Evolutionary conservation across 1,140 invertebrate genomes (phyloP).

Genomic region (Drosophila nigrodunni): DNA sequence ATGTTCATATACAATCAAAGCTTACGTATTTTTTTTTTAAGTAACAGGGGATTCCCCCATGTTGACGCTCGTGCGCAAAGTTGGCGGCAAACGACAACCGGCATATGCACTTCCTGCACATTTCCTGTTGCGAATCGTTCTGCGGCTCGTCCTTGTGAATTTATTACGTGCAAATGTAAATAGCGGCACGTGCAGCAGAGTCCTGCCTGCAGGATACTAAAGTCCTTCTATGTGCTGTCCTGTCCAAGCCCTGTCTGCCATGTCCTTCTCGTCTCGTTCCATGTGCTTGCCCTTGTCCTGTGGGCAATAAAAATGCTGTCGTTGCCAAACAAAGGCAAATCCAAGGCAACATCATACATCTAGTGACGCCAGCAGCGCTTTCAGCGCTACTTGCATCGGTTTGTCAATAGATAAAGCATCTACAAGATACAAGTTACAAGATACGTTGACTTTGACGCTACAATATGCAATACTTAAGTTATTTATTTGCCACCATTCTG

Average conservation of each 20-base stretch:
- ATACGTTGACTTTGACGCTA: conserved; percentile 17
- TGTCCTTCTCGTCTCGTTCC: neutral
- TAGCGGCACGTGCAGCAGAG: conserved; percentile 74
- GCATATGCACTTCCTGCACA: conserved; percentile 75
- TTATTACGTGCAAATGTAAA: conserved; percentile 84
- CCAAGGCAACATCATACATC: neutral
- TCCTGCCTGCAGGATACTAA: conserved; percentile 1
- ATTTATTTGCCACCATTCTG: conserved; percentile 43
- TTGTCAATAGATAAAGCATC: conserved; percentile 74
- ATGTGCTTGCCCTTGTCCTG: conserved; percentile 12
- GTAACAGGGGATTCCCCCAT: too few relatives aligned
- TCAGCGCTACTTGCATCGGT: conserved; percentile 32
- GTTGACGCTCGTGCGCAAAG: neutral
- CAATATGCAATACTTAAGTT: conserved; percentile 51
- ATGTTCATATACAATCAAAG: too few relatives aligned
- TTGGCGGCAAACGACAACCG: conserved; percentile 46
- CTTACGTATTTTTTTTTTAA: too few relatives aligned
- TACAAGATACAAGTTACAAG: conserved; percentile 50
- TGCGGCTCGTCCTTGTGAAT: conserved; percentile 53
- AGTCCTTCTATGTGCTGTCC: neutral
- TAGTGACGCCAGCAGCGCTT: neutral
- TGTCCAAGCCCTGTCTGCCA: conserved; percentile 6
- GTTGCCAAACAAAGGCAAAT: conserved; percentile 70
- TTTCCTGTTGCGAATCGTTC: conserved; percentile 61
- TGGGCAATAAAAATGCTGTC: conserved; percentile 70